These are phyloP conservation scores for Siniperca scherzeri DNA, from an alignment of 2,797 vertebrate genomes.

Conservation along the genomic window DNA sequence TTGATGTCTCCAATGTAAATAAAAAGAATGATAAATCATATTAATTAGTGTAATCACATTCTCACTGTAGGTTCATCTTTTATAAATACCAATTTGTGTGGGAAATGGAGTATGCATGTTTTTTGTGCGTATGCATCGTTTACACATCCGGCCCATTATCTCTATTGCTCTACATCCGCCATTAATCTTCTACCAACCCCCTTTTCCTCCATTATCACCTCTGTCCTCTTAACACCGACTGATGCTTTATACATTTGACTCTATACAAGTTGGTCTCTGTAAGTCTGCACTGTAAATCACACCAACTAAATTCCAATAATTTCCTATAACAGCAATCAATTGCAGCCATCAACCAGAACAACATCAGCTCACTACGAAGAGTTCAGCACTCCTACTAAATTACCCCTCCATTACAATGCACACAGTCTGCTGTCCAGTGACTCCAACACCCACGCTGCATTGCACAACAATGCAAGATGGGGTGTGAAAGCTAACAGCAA, in stretches of 20 bases:
- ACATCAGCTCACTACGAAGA: background rate
- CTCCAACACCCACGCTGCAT: constrained; percentile 71
- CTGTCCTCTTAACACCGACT: background rate
- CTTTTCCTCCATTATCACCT: constrained; percentile 9
- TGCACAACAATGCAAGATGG: constrained; percentile 71
- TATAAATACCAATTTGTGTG: background rate
- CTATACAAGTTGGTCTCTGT: background rate
- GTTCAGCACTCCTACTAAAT: background rate
- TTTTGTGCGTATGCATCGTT: background rate
- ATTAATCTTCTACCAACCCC: background rate
- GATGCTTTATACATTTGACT: background rate
- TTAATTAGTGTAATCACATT: background rate
- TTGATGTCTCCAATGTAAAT: background rate
- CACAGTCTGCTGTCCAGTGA: constrained; percentile 53
- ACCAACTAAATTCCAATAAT: background rate
- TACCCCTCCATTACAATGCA: constrained; percentile 9
- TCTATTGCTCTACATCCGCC: background rate
- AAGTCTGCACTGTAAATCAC: background rate
- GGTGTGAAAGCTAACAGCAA: constrained; percentile 70
- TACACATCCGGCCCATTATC: background rate
- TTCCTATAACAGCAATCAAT: background rate
- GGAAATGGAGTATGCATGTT: too few relatives aligned
- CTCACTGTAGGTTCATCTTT: background rate
- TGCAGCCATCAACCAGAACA: background rate
- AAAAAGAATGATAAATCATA: background rate